Evolutionary conservation across 1,140 invertebrate genomes (phyloP), one percentile per base, ranked within the genome.

Genomic region (Philaenus spumarius): DNA sequence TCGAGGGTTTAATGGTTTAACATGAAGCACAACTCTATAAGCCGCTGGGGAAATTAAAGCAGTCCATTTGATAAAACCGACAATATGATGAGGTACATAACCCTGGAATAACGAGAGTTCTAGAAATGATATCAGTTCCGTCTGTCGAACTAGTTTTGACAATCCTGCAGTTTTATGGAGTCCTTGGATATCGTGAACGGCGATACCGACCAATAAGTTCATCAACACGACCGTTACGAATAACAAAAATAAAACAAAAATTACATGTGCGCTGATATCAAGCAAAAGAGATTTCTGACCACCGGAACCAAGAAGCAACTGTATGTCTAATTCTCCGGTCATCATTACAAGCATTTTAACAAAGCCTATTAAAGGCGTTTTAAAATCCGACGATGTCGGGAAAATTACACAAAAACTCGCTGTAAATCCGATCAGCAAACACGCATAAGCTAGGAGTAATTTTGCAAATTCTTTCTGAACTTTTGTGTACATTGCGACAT

Each of bases 301-400:
- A 70, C 3, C 77, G 77, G 82, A 78, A 52, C 83, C 81, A 20
- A 84, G 77, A 2, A 87, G 68, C 15, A 87, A 73, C 54, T 85
- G 83, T 34, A 88, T 77, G 64, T 87, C 84, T 50, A 89, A 71
- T 69, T 93, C 90, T 0, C 90, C 90, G 1, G 90, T 91, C 89
- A 93, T 93, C 88, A 93, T 92, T 0, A 90, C 89, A 39, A 92
- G 69, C 0, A 90, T 87, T 4, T 90, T 90, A 34, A 91, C 87
- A 35, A 90, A 80, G 17, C 84, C 85, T 69, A 85, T 84, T 58
- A 89, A 82, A 1, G 86, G 84, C 73, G 86, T 86, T 22, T 84
- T 81, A 69, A 92, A 91, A 0, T 84, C 84, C 7, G 84, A 82
- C 1, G 86, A 86, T 40, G 84, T 82, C 0, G 87, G 88, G 71